Evolutionary conservation across 2,797 vertebrate genomes (phyloP), one percentile per base, ranked within the genome.

Genomic region (Varecia variegata): DNA sequence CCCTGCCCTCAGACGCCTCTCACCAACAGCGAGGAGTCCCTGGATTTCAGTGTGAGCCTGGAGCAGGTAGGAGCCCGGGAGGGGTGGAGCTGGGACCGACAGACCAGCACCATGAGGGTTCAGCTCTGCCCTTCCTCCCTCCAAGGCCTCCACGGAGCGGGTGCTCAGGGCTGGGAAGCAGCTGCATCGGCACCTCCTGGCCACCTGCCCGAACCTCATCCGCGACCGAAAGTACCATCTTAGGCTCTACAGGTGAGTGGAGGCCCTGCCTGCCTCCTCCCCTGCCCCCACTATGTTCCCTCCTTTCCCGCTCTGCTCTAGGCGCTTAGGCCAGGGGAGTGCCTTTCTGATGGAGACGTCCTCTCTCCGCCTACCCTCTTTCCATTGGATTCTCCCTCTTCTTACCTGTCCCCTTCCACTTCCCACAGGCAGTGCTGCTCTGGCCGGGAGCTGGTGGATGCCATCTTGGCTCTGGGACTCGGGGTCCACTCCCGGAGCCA

Each of bases 181-280:
- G 5, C 98, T 99, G 68, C 98, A 98, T 27, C 98, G 97, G 0
- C 97, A 99, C 12, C 98, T 99, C 90, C 98, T 98, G 62, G 98
- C 97, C 96, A 98, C 98, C 96, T 99, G 98, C 91, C 99, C 99
- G 0, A 97, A 98, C 58, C 98, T 99, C 96, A 99, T 99, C 98
- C 98, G 99, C 25, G 99, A 99, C 90, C 98, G 99, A 62, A 99
- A 99, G 88, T 97, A 99, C 95, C 99, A 99, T 95, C 99, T 99
- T 2, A 99, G 99, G 97, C 99, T 99, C 17, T 98, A 99, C 98
- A 99, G 99, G 99, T 99, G 97, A n/a, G 94, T 20, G 25, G 47
- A 12, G 17, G 18, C 38, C 74, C 60, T 9, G 17, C 40, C 54
- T 50, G 47, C 45, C 30, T 43, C 38, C 84, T 18, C 0, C 2